Evolutionary conservation across 2,888 invertebrate genomes (phyloP), one percentile per base, ranked within the genome.

Genomic region (Macrosiphum euphorbiae): DNA sequence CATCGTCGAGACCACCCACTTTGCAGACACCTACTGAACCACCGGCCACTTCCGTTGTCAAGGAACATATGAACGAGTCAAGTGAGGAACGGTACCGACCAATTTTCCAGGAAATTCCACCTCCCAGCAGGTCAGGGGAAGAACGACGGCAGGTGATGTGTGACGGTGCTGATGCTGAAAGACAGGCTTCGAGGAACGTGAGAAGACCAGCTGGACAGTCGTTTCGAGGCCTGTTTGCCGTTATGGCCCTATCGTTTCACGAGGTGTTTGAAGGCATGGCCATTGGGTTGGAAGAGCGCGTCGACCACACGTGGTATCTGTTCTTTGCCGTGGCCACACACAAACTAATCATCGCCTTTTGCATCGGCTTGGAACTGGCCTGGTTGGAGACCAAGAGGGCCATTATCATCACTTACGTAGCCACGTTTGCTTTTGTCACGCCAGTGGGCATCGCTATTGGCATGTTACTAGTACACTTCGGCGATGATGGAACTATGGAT

Each of bases 201-300:
- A 13, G 4, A 3, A n/a, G 61, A 26, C 8, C 58, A 26, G 7
- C 58, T 16, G 28, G 16, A 5, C 67, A 67, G 13, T 67, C 67
- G n/a, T 16, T n/a, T 67, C 67, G n/a, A 87, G 97, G 97, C 67
- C 96, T 97, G 10, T 95, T 97, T 88, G 97, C 97, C 0, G 97
- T 97, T 16, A 95, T 97, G 88, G 97, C 97, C 0, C 95, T 97
- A 11, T 97, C 97, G 78, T 97, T 97, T 95, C 97, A 97, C 95
- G 97, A 97, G 0, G 96, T 97, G 52, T 97, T 97, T 95, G 97
- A 97, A 96, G 97, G 98, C 44, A 96, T 98, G 92, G 98, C 98
- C 26, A 97, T 98, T 26, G 98, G 98, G 0, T 96, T 98, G 94
- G 98, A 98, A 95, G 96, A 96, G 28, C 97, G 97, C 50, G 96